Base-by-base conservation (phyloP, 2,113 vertebrate genomes). In the Elaphurus davidianus region DNA sequence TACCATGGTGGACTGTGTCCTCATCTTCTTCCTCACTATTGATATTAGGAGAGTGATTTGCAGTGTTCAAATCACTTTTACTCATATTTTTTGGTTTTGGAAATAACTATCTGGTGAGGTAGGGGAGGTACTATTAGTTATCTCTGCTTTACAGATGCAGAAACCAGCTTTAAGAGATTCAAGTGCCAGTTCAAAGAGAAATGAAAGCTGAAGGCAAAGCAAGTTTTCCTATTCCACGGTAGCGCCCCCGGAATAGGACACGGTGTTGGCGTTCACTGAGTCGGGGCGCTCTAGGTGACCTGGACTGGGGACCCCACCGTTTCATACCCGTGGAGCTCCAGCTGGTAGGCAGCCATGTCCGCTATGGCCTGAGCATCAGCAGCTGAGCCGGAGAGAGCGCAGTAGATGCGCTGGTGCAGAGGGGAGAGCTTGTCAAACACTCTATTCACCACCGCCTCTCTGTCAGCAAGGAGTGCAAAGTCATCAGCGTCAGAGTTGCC, bases 351-450 rank as follows among this genome's bases (percentile, higher is more conserved):
- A 1, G 99, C 99, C 0, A 99, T 98, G 97, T 99, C 99, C 0
- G 99, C 99, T 0, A 99, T 98, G 27, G 99, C 99, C 98, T 99
- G 99, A 52, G 99, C 99, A 1, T 99, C 99, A 0, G 99, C 99
- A 0, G 99, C 99, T 0, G 99, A 99, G 23, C 99, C 99, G 0
- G 99, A 99, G 79, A 99, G 98, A 4, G 99, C 99, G 3, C 99
- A 99, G 98, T 99, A 99, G 97, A 99, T 99, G 62, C 97, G 99
- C 0, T 99, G 98, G 93, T 99, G 99, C 3, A 99, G 98, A 0
- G 98, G 99, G 3, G 98, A 99, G 27, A 99, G 99, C 96, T 99
- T 99, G 98, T 99, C 99, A 98, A 99, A 99, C 95, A 99, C 99
- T 1, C 99, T 98, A 98, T 99, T 99, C 71, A 99, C 99, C 98